phyloP scores from a whole-genome alignment of 2,113 vertebrate species.

The Gallinago undulata region DNA sequence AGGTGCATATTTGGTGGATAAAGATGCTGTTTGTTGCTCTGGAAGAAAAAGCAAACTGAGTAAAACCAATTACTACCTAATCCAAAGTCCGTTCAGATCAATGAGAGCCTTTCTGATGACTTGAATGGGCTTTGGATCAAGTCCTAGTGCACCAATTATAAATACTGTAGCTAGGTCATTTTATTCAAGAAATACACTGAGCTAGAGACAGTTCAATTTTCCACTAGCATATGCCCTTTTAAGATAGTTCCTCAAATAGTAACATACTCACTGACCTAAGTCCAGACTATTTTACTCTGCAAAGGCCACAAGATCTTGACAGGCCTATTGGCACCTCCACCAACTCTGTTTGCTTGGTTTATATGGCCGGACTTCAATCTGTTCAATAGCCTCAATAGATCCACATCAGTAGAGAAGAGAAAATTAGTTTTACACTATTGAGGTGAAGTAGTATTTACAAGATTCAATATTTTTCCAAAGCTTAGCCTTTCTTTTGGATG shows the following conservation, averaged over 20 bases:
- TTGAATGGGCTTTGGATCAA: slow-evolving; percentile 3
- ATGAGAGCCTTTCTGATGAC: not conserved
- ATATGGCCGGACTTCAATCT: not conserved
- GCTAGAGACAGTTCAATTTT: not conserved
- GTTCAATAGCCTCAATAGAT: not conserved
- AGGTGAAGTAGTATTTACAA: not conserved
- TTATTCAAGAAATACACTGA: not conserved
- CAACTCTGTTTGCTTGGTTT: not conserved
- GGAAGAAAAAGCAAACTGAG: not conserved
- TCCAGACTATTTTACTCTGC: not conserved
- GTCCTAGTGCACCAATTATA: not conserved
- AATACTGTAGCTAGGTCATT: not conserved
- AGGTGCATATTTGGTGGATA: not conserved
- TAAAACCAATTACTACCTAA: not conserved
- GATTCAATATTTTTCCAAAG: not conserved
- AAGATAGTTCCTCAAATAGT: not conserved
- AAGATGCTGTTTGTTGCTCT: not conserved
- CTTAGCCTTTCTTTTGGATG: slow-evolving; percentile 1
- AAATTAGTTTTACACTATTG: not conserved
- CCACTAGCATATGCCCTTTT: not conserved
- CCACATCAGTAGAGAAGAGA: not conserved
- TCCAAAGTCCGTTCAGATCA: not conserved
- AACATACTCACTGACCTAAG: not conserved
- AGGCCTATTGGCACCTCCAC: not conserved
- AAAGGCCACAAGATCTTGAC: not conserved